Base-by-base conservation (phyloP, 92 coral and sea anemone genomes). In the Porites divaricata region DNA sequence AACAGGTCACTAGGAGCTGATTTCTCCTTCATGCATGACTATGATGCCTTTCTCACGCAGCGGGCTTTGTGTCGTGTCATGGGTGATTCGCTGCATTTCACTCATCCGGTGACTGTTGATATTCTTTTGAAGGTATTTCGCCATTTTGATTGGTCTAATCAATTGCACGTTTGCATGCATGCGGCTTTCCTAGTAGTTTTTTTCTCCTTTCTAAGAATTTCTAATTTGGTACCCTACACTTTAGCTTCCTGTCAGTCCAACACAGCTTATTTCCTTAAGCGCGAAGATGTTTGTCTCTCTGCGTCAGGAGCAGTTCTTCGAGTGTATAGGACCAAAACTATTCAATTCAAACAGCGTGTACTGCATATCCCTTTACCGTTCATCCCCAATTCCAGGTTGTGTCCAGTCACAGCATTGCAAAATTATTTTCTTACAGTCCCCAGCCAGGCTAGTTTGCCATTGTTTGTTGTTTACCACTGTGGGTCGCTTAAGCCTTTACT, bases 41-140 rank as follows among this genome's bases (percentile, higher is more conserved):
- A 89, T 70, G 87, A 85, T 79, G 66, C 78, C 61, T 63, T 85
- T 79, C 26, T 79, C 52, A 85, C 85, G 13, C 61, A 48, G 54
- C 65, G 81, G 51, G 88, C 78, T 7, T 64, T 86, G 61, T 68
- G 82, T 22, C 88, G 72, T 17, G n/a, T 80, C 15, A 81, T 87
- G 87, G 81, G 88, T 59, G 86, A 87, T 56, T 21, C n/a, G n/a
- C 20, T 41, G 81, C 64, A n/a, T 8, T 26, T 61, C 52, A 77
- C 90, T 61, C 52, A 68, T 22, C 86, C 91, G 20, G 77, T 90
- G 35, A 87, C 89, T 41, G 85, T 87, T 23, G 88, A 90, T 54
- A 77, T 87, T 19, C 80, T 87, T 45, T 9, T 87, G 28, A 76
- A 68, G 28, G 80, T 83, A 24, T 90, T 87, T 72, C 76, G 35